phyloP scores from a whole-genome alignment of 2,113 vertebrate species.

The Pipra filicauda region DNA sequence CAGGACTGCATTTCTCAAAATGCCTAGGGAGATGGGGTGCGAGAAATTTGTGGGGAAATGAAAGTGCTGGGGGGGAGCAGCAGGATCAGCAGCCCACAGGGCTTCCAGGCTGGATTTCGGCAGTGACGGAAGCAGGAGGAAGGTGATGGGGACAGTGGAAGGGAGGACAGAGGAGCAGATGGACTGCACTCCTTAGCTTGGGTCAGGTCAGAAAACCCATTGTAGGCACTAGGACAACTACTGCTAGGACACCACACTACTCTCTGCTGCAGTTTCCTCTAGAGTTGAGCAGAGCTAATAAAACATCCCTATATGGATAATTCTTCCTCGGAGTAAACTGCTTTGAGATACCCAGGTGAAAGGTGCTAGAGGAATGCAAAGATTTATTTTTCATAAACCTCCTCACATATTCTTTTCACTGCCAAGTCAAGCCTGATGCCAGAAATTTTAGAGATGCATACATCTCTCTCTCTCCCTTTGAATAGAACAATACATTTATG shows the following conservation, averaged over 20 bases:
- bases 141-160: fast-evolving
- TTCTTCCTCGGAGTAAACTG: not conserved
- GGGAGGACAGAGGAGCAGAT: not conserved
- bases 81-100: not conserved
- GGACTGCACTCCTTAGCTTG: not conserved
- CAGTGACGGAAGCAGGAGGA: not conserved
- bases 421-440: conserved; percentile 8
- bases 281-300: not conserved
- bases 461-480: not conserved
- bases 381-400: conserved; percentile 15
- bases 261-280: not conserved
- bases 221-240: fast-evolving
- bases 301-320: not conserved
- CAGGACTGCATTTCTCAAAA: not conserved
- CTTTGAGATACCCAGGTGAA: conserved; percentile 5
- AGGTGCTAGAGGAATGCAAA: conserved; percentile 6
- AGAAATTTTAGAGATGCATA: not conserved
- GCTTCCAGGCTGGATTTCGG: fast-evolving
- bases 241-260: too few relatives aligned
- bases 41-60: not conserved
- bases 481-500: not conserved
- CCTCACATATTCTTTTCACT: not conserved
- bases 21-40: not conserved
- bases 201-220: not conserved
- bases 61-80: not conserved